Base-by-base conservation (phyloP, 2,113 vertebrate species). In the Oncorhynchus clarkii region DNA sequence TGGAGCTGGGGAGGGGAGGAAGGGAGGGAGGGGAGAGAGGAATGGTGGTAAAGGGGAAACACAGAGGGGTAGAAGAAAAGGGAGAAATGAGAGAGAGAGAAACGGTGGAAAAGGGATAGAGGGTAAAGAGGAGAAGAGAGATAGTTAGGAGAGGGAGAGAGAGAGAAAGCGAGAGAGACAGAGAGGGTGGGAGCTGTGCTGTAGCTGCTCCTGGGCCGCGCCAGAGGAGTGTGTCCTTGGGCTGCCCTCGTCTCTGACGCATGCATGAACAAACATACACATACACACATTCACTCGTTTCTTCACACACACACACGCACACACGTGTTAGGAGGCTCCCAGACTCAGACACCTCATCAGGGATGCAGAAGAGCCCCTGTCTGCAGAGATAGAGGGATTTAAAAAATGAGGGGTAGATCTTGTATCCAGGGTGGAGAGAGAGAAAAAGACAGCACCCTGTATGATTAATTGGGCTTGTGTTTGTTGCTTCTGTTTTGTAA, bases 341-440 rank as follows among this genome's bases (percentile, higher is more conserved):
- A 85, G 88, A 88, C 86, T 76, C 80, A 93, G 89, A 92, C 90
- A 89, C 85, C 91, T 93, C 91, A 93, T 94, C 91, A 91, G 82
- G 84, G 88, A 94, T 94, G 93, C 93, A 92, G 88, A 84, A 83
- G 84, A 90, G 89, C 73, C 67, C 76, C 78, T 86, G 89, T 92
- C 91, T 92, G 90, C 87, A 89, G 87, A 82, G 73, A 78, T 68
- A 11, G n/a, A 22, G n/a, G 59, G 59, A 62, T 8, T 22, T 7
- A 24, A 16, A 60, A 14, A 62, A 16, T 1, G n/a, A 62, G n/a
- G 24, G 59, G 22, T 62, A 22, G 59, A 54, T 54, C 51, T 16
- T 54, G 51, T 54, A 54, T 54, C 51, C 16, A 18, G 51, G 16
- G 51, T 2, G 2, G 39, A 45, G 51, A 18, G 51, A 54, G 16